Evolutionary conservation across 2,113 vertebrate species (phyloP).

Genomic region (Myrmophylax atrothorax): DNA sequence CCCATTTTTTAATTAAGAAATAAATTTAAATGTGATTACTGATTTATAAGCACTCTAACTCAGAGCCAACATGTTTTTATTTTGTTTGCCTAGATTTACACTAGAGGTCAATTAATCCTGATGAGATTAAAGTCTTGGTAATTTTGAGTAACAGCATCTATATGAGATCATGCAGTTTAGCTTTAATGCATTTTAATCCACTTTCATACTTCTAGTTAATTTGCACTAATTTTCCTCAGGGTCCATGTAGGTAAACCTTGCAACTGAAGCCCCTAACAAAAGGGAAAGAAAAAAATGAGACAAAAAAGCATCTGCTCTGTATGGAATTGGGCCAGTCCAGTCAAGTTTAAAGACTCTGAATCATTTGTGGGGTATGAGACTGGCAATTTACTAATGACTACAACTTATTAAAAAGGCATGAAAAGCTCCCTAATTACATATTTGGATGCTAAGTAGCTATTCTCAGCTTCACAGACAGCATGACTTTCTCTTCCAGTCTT

Average conservation of each 20-base stretch:
- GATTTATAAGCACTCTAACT: background rate
- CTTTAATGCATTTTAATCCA: background rate
- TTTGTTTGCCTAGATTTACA: background rate
- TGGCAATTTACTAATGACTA: conserved; percentile 70
- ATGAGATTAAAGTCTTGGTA: background rate
- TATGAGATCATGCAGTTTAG: background rate
- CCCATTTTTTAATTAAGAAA: conserved; percentile 21
- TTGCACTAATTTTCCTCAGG: background rate
- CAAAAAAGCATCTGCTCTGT: conserved; percentile 61
- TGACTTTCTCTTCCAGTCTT: conserved; percentile 57
- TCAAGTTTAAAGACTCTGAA: conserved; percentile 64
- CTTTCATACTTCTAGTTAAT: background rate
- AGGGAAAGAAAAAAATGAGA: conserved; percentile 47
- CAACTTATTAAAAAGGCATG: conserved; percentile 69
- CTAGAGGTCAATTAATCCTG: background rate
- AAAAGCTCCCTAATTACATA: conserved; percentile 67
- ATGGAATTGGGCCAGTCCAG: conserved; percentile 67
- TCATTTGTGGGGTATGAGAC: conserved; percentile 49
- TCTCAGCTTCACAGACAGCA: conserved; percentile 46
- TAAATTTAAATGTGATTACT: background rate
- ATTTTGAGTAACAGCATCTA: background rate
- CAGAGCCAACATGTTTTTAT: background rate
- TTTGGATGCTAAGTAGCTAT: conserved; percentile 61
- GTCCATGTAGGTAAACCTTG: background rate
- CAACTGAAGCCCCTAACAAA: conserved; percentile 61